Evolutionary conservation across 2,113 vertebrate genomes (phyloP), one percentile per base, ranked within the genome.

Genomic region (Tachysurus vachellii): DNA sequence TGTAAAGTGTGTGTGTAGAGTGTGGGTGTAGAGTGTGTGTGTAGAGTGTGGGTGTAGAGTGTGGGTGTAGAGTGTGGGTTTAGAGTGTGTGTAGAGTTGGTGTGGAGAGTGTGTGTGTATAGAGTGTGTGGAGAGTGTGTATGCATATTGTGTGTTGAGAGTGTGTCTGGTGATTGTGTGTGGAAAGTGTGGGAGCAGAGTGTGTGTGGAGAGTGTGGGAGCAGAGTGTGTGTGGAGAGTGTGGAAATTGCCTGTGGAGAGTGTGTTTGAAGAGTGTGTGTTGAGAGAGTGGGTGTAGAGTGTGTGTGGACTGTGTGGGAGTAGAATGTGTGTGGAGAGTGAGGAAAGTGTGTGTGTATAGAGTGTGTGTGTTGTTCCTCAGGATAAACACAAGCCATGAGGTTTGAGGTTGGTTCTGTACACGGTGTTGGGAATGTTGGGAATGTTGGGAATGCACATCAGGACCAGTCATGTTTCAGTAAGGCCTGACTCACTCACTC

Each of bases 341-440:
- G 64, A 5, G 36, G 36, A 36, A 36, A 36, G 36, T 36, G 36
- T 36, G 28, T 31, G n/a, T 8, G n/a, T 71, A 36, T 42, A 28
- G 4, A 16, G 13, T 0, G 28, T 31, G 64, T 31, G 1, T 4
- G 19, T 17, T 59, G 4, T 66, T 36, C 36, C 31, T 47, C 6
- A 6, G 50, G 2, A 6, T 77, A 28, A n/a, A 47, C 21, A 19
- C 17, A 42, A 19, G 28, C 28, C 36, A 7, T 71, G 36, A 71
- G 68, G 21, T 50, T 76, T 77, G 68, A 88, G 88, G 92, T 94
- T 93, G 91, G 91, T 90, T 93, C 92, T 50, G 47, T 50, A 50
- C 47, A 5, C 8, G 4, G 8, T 50, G 8, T 50, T 50, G 47
- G 47, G 47, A 50, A 50, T 5, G 4, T 50, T 50, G 47, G 47